Conservation (phyloP, 2,113 vertebrate genomes). For the Nothoprocta perdicaria region DNA sequence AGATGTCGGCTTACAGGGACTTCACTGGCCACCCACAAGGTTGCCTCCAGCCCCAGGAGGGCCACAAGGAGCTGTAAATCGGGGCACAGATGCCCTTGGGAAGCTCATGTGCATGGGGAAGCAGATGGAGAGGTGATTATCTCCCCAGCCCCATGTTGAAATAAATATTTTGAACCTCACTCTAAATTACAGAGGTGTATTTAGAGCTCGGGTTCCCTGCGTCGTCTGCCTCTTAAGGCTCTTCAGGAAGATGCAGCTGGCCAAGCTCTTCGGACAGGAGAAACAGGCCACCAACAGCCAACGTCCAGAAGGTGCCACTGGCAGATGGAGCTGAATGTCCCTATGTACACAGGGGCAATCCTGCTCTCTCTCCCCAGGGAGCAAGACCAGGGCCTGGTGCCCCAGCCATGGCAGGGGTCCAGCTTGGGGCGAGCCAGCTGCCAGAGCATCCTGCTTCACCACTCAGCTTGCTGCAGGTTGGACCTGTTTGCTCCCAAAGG, state of each 20-base stretch:
- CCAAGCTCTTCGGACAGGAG: conserved; percentile 2
- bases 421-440: fast-evolving
- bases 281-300: background rate
- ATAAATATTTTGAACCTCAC: conserved; percentile 65
- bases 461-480: background rate
- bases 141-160: conserved; percentile 8
- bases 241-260: conserved; percentile 33
- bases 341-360: background rate
- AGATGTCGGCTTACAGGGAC: background rate
- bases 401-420: fast-evolving
- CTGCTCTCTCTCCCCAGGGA: fast-evolving
- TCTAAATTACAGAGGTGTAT: background rate
- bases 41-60: background rate
- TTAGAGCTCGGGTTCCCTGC: conserved; percentile 27
- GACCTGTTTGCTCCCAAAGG: background rate
- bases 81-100: conserved; percentile 37
- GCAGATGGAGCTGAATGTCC: background rate
- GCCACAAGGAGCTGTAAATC: background rate
- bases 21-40: background rate
- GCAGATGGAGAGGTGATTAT: conserved; percentile 55
- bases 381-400: background rate
- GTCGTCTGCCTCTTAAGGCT: background rate
- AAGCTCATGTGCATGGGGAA: conserved; percentile 14
- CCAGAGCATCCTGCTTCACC: background rate
- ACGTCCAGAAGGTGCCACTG: background rate